Conservation (phyloP, 2,113 vertebrate species). For the Aegotheles bennettii region DNA sequence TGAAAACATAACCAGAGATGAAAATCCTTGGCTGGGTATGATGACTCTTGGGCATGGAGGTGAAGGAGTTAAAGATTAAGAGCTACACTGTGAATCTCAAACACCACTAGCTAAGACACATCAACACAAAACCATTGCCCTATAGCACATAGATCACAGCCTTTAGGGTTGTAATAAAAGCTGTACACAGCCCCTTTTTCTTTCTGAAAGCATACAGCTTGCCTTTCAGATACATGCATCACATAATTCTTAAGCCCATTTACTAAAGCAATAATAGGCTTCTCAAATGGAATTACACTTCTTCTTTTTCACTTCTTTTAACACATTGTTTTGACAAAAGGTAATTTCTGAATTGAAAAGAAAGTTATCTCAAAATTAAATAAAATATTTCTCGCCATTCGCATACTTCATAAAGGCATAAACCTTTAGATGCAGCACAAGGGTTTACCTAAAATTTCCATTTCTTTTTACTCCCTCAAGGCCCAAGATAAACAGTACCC, state of each 20-base stretch:
- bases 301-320: background rate
- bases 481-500: constrained; percentile 64
- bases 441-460: constrained; percentile 51
- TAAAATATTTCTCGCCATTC: background rate
- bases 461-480: constrained; percentile 42
- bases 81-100: background rate
- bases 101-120: background rate
- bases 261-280: background rate
- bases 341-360: background rate
- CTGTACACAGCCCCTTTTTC: background rate
- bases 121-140: background rate
- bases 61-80: background rate
- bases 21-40: background rate
- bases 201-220: background rate
- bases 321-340: background rate
- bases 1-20: background rate
- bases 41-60: background rate
- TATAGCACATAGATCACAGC: background rate
- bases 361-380: constrained; percentile 4
- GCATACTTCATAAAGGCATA: background rate
- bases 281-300: background rate
- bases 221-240: background rate
- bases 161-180: background rate
- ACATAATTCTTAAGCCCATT: background rate
- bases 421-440: background rate